Evolutionary conservation across 2,113 vertebrate species (phyloP), one percentile per base, ranked within the genome.

Genomic region (Uria lomvia): DNA sequence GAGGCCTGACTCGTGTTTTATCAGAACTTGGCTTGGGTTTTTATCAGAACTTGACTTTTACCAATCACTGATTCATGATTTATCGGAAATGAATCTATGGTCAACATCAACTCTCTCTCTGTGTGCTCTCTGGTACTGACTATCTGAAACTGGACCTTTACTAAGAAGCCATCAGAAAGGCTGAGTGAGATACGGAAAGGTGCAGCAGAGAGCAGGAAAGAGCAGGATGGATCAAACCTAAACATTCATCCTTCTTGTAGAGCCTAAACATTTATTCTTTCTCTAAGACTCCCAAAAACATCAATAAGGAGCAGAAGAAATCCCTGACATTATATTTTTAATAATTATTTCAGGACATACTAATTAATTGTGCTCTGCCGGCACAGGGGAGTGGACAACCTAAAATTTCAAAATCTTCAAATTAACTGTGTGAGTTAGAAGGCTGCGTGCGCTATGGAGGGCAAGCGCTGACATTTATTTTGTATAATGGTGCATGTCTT

Each of bases 401-500:
- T 72, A 43, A 73, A 67, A 62, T 66, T 86, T 50, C 19, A 72
- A 83, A 68, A 87, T 30, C 50, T 86, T 75, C 55, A 47, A 21
- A 59, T 72, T 27, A 58, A 49, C 29, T 47, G 1, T 2, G 2
- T 50, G 18, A 8, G 2, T 72, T 71, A 75, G 38, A 78, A 67
- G 36, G 65, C 42, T 49, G 22, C 4, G 2, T 27, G 56, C 8
- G 21, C 67, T 62, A 86, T 11, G 16, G 89, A 71, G 82, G 19
- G 36, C 27, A 86, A 85, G 50, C 10, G 2, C 43, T 88, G 88
- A 90, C 92, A 95, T 96, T 75, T 96, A 40, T 91, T 98, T 95
- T 85, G 38, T 71, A 79, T 75, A 82, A 88, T 16, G 45, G 66
- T 42, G 67, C 24, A n/a, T 60, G 30, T 78, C 96, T 90, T 43